Percentiles rank a stretch among this genome's conserved stretches.
Evolutionary conservation across 2,888 invertebrate species (phyloP).

Genomic region (Spodoptera exigua): DNA sequence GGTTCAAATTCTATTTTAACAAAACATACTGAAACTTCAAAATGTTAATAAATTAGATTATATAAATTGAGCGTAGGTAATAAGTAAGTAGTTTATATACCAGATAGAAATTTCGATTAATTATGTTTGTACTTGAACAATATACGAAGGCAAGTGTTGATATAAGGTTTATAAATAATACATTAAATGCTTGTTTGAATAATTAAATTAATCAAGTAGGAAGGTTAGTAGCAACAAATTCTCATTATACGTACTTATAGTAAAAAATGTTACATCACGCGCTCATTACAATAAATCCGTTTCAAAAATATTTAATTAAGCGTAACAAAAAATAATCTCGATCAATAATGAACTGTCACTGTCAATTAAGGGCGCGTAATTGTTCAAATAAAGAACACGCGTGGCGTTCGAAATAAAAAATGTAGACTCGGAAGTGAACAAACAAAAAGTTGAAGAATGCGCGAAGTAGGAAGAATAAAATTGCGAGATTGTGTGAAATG

Average conservation of each 20-base stretch:
- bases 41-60: too few species aligned
- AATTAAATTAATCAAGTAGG: constrained; percentile 20
- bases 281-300: constrained; percentile 39
- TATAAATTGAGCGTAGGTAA: too few species aligned
- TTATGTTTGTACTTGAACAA: too few species aligned
- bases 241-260: constrained; percentile 1
- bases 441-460: constrained; percentile 65
- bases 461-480: constrained; percentile 78
- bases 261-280: constrained; percentile 42
- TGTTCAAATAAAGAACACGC: constrained; percentile 12
- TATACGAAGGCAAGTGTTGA: too few species aligned
- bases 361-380: constrained; percentile 30
- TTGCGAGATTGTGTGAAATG: constrained; percentile 81
- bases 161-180: too few species aligned
- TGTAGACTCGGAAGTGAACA: constrained; percentile 69
- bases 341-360: constrained; percentile 37
- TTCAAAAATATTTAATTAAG: constrained; percentile 42
- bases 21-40: too few species aligned
- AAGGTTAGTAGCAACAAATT: constrained; percentile 15
- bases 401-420: constrained; percentile 30
- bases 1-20: not conserved
- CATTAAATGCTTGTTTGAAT: too few species aligned
- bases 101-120: too few species aligned
- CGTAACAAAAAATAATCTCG: constrained; percentile 32
- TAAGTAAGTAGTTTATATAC: too few species aligned